These are phyloP conservation scores for Leptinotarsa haldemani DNA, from an alignment of 2,888 invertebrate genomes.

Conservation along the genomic window DNA sequence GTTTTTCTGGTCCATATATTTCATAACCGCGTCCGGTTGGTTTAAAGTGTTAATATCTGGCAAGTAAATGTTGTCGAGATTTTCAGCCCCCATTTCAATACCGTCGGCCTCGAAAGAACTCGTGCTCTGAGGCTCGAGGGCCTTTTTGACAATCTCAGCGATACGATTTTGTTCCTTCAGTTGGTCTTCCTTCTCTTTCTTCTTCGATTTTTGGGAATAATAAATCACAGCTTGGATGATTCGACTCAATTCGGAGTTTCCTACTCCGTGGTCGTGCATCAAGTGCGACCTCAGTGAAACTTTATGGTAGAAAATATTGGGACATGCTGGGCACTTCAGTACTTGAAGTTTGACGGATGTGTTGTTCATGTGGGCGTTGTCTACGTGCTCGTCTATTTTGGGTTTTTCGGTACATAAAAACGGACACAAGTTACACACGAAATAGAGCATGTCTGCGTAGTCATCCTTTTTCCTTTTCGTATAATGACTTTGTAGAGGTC, in stretches of 20 bases:
- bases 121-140: neutral
- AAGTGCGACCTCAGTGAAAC: slow-evolving; percentile 75
- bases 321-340: slow-evolving; percentile 76
- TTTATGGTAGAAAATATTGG: slow-evolving; percentile 73
- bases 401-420: slow-evolving; percentile 62
- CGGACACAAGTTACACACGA: slow-evolving; percentile 63
- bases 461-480: slow-evolving; percentile 47
- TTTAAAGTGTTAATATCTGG: slow-evolving; percentile 45
- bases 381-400: slow-evolving; percentile 62
- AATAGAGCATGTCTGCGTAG: slow-evolving; percentile 60
- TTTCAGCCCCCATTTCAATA: neutral
- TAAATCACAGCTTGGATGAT: slow-evolving; percentile 70
- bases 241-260: slow-evolving; percentile 70
- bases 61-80: neutral
- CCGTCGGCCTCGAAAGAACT: neutral
- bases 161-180: slow-evolving; percentile 28
- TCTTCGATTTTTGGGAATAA: slow-evolving; percentile 57
- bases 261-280: slow-evolving; percentile 77
- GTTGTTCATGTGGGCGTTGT: slow-evolving; percentile 67
- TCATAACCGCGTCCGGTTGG: slow-evolving; percentile 46
- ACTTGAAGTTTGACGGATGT: slow-evolving; percentile 69
- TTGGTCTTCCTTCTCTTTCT: slow-evolving; percentile 39
- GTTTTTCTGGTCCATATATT: slow-evolving; percentile 46
- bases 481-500: slow-evolving; percentile 32
- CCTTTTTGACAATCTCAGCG: neutral